Base-by-base conservation (phyloP, 2,888 invertebrate species). In the Xanthia togata region DNA sequence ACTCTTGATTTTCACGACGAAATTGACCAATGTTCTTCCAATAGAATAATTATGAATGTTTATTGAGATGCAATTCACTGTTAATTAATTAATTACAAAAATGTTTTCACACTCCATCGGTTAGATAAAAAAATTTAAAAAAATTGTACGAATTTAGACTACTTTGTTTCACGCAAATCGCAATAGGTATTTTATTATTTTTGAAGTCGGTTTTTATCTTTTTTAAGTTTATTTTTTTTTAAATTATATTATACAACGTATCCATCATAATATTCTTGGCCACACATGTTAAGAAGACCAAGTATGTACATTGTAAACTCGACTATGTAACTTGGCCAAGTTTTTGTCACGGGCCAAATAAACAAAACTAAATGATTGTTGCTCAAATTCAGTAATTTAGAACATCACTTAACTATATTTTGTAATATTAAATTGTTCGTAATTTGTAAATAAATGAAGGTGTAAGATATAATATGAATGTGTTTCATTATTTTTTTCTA, bases 391-490 rank as follows among this genome's bases (percentile, higher is more conserved):
- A 84, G 71, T 82, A 82, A 82, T 83, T 83, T 83, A 89, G 84
- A 84, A 88, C 89, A 87, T 89, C 89, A 89, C 84, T 84, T 84
- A 82, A 88, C 85, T 91, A 87, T 89, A 92, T 87, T 91, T 90
- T 91, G 79, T 83, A 81, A 87, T 83, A 79, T 88, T 88, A 89
- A 90, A 91, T 93, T 93, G 92, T 92, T 91, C 87, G 91, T 93
- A 91, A 92, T 91, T 90, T 93, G 93, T 93, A 95, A 94, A 94
- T 95, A 95, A 94, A 92, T 93, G 94, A 95, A 93, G 95, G 95
- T 96, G 95, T 95, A 95, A 95, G 95, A 92, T 93, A 92, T 92
- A 90, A 55, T 77, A 79, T 73, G 77, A 35, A 73, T 75, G 72
- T 71, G 81, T 90, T 92, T 91, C 88, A 84, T 91, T 90, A 84